Evolutionary conservation across 2,888 invertebrate genomes (phyloP), one percentile per base, ranked within the genome.

Genomic region (Spilarctia lutea): DNA sequence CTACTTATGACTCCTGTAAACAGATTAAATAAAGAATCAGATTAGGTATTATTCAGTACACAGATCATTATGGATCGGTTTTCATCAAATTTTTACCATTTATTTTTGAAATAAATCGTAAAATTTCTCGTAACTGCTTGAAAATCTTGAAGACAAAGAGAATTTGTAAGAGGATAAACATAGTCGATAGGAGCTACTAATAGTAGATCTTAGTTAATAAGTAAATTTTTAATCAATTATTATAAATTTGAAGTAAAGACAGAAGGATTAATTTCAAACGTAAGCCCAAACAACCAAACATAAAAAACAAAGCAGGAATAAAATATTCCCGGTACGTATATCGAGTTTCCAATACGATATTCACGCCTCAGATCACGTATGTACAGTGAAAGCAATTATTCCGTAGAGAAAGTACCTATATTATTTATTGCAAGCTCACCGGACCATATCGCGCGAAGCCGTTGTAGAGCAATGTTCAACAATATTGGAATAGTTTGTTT

Each of bases 401-500:
- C 76, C 56, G 81, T 83, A 78, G 73, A 78, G 80, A 81, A 87
- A 88, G 85, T 85, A 87, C 85, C 68, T 89, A 87, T 88, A 89
- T 90, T 91, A 91, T 91, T 91, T 91, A 91, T 89, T 88, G 87
- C 86, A 84, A 85, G 86, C 83, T 83, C 91, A 85, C 85, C 88
- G 88, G 89, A 87, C 90, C 91, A 89, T 90, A 86, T 83, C 82
- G 83, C 80, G 83, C 82, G 87, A 90, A 88, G 87, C 89, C 84
- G 85, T 86, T 85, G 88, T 87, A 85, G 82, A 87, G 83, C 82
- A 83, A 83, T 87, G 89, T 87, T 87, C 88, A 87, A 88, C 92
- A 90, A 91, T 92, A 93, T 92, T 92, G 91, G 87, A 90, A 90
- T 90, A 90, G 90, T 90, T 91, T 91, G 90, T 91, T 91, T 90